Percentiles rank a stretch among this genome's conserved stretches.
Conservation (phyloP, 2,888 invertebrate species). For the Coelopa pilipes region DNA sequence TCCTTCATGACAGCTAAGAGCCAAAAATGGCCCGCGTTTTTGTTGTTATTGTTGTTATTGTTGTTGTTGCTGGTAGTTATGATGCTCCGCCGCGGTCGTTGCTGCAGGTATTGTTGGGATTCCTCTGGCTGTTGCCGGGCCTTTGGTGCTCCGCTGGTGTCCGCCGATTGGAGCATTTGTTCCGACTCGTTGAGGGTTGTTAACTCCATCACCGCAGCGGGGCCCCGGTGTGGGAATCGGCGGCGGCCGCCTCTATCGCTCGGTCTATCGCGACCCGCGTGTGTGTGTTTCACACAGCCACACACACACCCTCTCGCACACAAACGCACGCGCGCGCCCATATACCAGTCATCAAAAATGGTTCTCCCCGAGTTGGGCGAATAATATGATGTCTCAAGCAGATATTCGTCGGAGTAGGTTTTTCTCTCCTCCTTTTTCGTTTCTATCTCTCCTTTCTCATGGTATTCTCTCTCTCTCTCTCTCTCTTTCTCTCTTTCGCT, state of each 20-base stretch:
- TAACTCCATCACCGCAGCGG: slow-evolving; percentile 48
- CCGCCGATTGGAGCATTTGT: slow-evolving; percentile 59
- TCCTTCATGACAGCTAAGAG: not conserved
- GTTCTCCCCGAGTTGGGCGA: too few species aligned
- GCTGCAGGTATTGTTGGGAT: not conserved
- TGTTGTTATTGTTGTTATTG: not conserved
- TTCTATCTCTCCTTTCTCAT: not conserved
- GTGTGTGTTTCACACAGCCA: too few species aligned
- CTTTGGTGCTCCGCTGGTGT: slow-evolving; percentile 32
- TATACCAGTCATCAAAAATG: too few species aligned
- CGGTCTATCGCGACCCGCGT: too few species aligned
- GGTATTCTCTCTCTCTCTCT: not conserved
- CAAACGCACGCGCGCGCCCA: too few species aligned
- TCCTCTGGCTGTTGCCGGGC: too few species aligned
- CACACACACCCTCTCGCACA: too few species aligned
- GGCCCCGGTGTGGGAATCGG: not conserved
- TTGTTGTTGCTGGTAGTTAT: not conserved
- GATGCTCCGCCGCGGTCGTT: not conserved
- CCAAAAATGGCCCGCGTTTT: not conserved
- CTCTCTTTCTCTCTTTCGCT: not conserved
- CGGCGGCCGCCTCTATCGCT: too few species aligned
- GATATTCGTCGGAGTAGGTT: too few species aligned
- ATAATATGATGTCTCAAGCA: too few species aligned
- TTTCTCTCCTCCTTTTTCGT: too few species aligned
- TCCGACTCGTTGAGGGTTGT: slow-evolving; percentile 64